Base-by-base conservation (phyloP, 2,113 vertebrate species). In the Crotalus viridis region DNA sequence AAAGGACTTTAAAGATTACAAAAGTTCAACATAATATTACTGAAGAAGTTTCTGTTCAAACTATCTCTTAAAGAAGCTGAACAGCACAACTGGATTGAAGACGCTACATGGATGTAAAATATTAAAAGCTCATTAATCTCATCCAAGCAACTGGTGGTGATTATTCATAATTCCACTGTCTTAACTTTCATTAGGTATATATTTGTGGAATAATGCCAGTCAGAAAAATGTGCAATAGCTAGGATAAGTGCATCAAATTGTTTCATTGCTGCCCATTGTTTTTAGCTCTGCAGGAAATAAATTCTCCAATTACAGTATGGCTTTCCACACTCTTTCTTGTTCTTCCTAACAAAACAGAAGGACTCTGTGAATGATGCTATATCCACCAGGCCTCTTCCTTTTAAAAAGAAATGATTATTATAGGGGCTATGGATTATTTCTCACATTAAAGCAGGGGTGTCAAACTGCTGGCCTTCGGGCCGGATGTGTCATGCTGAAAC, bases 161-260 rank as follows among this genome's bases (percentile, higher is more conserved):
- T 17, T 59, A 92, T 90, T 94, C 90, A 12, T 92, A 89, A 56
- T 69, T 91, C 88, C 26, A 91, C 0, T 86, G 89, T 61, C 26
- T 87, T 87, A 91, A 91, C 96, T 94, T 95, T 57, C 1, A 89
- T 90, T 22, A 74, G 88, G 74, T 24, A 52, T 12, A 91, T 2
- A 13, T 93, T 94, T 92, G 15, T 94, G 74, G 87, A 39, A 87
- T 88, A 86, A 94, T 39, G n/a, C 21, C 21, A 90, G 51, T 46
- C 33, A 43, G 57, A 94, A 59, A 93, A 19, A 89, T 90, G 92
- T 54, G 54, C 26, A 85, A 55, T 59, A 91, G 86, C 15, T 93
- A 10, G 33, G 43, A 85, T 90, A 92, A 55, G 19, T 90, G 0
- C 19, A 61, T 8, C 9, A 88, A 69, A 87, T 8, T 39, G 15